Percentiles rank a stretch among this genome's conserved stretches.
phyloP scores from a whole-genome alignment of 2,797 vertebrate genomes.

The Pterois miles region DNA sequence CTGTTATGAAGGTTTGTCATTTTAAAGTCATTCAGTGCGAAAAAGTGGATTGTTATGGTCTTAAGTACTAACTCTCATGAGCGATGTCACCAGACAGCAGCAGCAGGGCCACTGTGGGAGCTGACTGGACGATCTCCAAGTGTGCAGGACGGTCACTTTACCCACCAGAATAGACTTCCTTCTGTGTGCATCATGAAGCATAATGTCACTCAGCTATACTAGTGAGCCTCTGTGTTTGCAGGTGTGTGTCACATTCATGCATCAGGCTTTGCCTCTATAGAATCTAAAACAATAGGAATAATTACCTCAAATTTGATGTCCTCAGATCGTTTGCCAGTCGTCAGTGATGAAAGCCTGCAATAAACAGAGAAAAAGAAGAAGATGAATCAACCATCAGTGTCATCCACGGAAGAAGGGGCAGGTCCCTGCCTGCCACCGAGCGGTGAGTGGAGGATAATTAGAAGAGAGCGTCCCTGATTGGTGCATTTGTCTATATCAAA shows the following conservation, averaged over 20 bases:
- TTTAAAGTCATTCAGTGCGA: neutral
- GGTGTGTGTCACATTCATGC: conserved; percentile 27
- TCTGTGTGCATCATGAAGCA: neutral
- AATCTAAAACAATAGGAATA: conserved; percentile 36
- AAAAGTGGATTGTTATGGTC: neutral
- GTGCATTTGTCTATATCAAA: conserved; percentile 58
- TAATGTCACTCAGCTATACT: neutral
- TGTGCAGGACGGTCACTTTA: neutral
- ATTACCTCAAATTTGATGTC: conserved; percentile 56
- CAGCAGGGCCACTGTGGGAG: neutral
- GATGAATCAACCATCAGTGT: conserved; percentile 37
- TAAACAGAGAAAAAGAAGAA: conserved; percentile 42
- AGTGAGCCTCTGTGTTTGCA: conserved; percentile 7
- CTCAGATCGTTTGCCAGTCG: conserved; percentile 51
- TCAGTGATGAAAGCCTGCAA: conserved; percentile 49
- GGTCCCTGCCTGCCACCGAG: conserved; percentile 17
- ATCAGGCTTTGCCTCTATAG: neutral
- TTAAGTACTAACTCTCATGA: neutral
- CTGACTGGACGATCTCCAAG: conserved; percentile 1
- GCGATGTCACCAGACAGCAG: neutral
- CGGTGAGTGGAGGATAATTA: conserved; percentile 31
- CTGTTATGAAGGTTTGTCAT: neutral
- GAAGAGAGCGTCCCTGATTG: conserved; percentile 39
- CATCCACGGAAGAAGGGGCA: conserved; percentile 2
- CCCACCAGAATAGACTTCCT: neutral